These are phyloP conservation scores for Hypsopygia costalis DNA, from an alignment of 2,888 invertebrate species.

Conservation along the genomic window DNA sequence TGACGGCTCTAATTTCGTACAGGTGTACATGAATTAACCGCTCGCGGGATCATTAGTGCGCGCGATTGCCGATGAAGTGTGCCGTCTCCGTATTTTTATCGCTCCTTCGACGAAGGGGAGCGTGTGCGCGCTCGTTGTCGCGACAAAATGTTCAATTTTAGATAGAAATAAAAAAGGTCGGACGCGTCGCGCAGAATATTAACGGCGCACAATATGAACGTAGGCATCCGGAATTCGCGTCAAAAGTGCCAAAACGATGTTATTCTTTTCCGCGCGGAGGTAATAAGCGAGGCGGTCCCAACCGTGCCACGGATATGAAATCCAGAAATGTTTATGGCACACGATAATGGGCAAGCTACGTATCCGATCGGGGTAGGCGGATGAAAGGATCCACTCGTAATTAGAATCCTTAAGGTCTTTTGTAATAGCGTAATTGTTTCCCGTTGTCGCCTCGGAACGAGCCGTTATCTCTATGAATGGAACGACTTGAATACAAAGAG, in stretches of 20 bases:
- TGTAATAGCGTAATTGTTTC: conserved; percentile 70
- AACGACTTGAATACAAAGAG: conserved; percentile 59
- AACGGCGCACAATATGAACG: conserved; percentile 79
- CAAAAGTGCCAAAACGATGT: conserved; percentile 78
- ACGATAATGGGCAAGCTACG: conserved; percentile 66
- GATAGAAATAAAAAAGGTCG: conserved; percentile 81
- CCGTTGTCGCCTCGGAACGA: conserved; percentile 61
- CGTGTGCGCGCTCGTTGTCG: conserved; percentile 68
- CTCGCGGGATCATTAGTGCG: conserved; percentile 51
- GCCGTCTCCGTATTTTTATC: conserved; percentile 67
- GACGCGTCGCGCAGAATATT: conserved; percentile 76
- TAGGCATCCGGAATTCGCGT: conserved; percentile 75
- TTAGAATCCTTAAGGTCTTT: conserved; percentile 71
- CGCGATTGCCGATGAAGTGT: conserved; percentile 50
- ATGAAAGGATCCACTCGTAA: conserved; percentile 64
- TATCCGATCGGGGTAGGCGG: conserved; percentile 68
- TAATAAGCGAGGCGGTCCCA: conserved; percentile 70
- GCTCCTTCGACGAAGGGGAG: conserved; percentile 61
- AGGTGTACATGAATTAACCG: conserved; percentile 45
- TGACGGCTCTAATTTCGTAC: conserved; percentile 32
- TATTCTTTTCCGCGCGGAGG: conserved; percentile 76
- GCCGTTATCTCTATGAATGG: conserved; percentile 65
- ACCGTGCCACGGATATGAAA: conserved; percentile 76
- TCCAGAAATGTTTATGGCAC: conserved; percentile 74
- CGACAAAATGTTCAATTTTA: conserved; percentile 80